Evolutionary conservation across 2,888 invertebrate species (phyloP).

Genomic region (Acronicta alni): DNA sequence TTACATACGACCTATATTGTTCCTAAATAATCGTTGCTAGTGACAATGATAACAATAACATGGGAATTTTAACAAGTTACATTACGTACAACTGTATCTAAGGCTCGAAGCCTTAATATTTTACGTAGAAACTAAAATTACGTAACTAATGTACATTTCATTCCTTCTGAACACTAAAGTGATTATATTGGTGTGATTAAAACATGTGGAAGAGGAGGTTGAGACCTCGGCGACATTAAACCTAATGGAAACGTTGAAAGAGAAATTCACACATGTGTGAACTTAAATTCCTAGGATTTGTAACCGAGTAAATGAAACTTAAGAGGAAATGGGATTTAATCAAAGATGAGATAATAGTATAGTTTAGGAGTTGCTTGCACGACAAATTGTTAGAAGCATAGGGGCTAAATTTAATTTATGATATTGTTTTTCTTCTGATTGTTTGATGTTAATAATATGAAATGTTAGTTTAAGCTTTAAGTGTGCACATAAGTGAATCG

Average conservation of each 20-base stretch:
- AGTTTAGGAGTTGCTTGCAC: neutral
- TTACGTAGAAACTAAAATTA: slow-evolving; percentile 25
- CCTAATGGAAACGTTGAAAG: slow-evolving; percentile 16
- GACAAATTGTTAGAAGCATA: neutral
- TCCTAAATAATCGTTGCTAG: too few species aligned
- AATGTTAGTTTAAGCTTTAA: too few species aligned
- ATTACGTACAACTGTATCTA: too few species aligned
- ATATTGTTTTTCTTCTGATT: too few species aligned
- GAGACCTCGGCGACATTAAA: slow-evolving; percentile 24
- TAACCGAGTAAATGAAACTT: slow-evolving; percentile 29
- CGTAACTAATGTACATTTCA: slow-evolving; percentile 20
- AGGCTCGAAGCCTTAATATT: neutral
- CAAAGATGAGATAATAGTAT: slow-evolving; percentile 16
- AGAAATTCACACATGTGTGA: slow-evolving; percentile 41
- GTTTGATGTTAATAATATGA: too few species aligned
- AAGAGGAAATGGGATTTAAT: slow-evolving; percentile 15
- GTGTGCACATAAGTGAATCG: too few species aligned
- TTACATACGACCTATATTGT: too few species aligned
- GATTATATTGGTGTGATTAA: slow-evolving; percentile 46
- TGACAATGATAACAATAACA: too few species aligned
- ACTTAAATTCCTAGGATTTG: slow-evolving; percentile 45
- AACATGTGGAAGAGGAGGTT: slow-evolving; percentile 35
- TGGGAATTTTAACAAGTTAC: too few species aligned
- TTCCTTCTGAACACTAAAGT: slow-evolving; percentile 31
- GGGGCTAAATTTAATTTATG: too few species aligned